Evolutionary conservation across 1,140 invertebrate species (phyloP).

Genomic region (Vanessa atalanta): DNA sequence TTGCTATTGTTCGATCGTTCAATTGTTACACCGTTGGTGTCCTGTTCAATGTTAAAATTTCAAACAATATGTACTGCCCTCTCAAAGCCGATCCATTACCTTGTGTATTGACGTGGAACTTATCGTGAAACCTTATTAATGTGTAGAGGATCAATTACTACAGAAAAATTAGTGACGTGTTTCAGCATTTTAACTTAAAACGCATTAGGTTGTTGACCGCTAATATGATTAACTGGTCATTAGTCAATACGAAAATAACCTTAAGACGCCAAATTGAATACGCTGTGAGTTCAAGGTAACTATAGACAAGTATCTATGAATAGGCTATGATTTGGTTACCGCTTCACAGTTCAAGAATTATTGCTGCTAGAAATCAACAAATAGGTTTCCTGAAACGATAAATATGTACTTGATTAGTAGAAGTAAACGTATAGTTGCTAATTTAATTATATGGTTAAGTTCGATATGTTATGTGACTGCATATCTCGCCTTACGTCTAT

Average conservation of each 20-base stretch:
- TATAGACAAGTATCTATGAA: conserved; percentile 32
- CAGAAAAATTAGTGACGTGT: conserved; percentile 36
- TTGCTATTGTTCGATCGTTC: conserved; percentile 23
- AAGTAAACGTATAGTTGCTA: background rate
- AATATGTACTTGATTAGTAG: conserved; percentile 8
- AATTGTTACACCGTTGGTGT: conserved; percentile 10
- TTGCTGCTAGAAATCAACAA: conserved; percentile 14
- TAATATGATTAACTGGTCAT: conserved; percentile 23
- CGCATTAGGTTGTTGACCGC: conserved; percentile 34
- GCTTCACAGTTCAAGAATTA: conserved; percentile 30
- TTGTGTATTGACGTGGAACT: conserved; percentile 46
- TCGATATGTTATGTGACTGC: background rate
- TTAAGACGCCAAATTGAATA: conserved; percentile 52
- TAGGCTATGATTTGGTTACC: conserved; percentile 41
- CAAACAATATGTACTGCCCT: conserved; percentile 45
- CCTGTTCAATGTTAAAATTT: conserved; percentile 51
- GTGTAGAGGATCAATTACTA: conserved; percentile 35
- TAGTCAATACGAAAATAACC: conserved; percentile 43
- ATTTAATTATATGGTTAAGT: conserved; percentile 10
- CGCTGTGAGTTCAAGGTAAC: conserved; percentile 47
- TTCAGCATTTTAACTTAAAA: conserved; percentile 29
- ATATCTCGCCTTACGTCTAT: conserved; percentile 39
- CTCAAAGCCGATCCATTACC: conserved; percentile 36
- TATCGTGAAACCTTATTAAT: conserved; percentile 39
- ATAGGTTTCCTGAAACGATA: background rate